Evolutionary conservation across 1,140 invertebrate species (phyloP), one percentile per base, ranked within the genome.

Genomic region (Heliconius hewitsoni): DNA sequence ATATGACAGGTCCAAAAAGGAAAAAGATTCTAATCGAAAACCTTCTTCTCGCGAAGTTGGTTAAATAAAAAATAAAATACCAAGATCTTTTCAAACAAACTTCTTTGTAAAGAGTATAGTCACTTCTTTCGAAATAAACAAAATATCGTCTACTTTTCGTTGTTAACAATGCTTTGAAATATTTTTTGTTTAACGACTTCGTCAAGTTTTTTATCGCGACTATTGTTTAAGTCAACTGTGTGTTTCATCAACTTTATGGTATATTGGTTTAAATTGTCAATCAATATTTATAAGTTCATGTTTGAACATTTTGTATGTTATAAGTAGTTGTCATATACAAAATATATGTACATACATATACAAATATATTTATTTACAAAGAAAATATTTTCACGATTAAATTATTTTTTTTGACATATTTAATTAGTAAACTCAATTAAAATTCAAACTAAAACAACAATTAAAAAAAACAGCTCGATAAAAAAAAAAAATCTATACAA

Each of bases 121-220:
- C 52, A n/a, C 46, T 79, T 55, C 55, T 74, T 77, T 79, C 46
- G 23, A 60, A 66, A 79, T n/a, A 11, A 66, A 79, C 9, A n/a
- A 72, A 73, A 77, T 79, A 82, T 74, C 73, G 66, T 71, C 55
- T 39, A 81, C 76, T 81, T 78, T 76, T 74, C 76, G 71, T 78
- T 60, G 57, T 80, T 82, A 79, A 74, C 57, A 79, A 71, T 74
- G 75, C 70, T 52, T 66, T 78, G 30, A 75, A 81, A 81, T 57
- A 76, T 74, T 78, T 74, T 78, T 81, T 78, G 66, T 75, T 78
- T 75, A 73, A 82, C 46, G 71, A 79, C 73, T 74, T 81, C 34
- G 16, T 18, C 60, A 79, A 82, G 74, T 79, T 27, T 60, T 60
- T 27, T 60, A 60, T 60, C 8, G 9, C 9, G 19, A 60, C 27